Evolutionary conservation across 2,113 vertebrate species (phyloP).

Genomic region (Seriola dumerili): DNA sequence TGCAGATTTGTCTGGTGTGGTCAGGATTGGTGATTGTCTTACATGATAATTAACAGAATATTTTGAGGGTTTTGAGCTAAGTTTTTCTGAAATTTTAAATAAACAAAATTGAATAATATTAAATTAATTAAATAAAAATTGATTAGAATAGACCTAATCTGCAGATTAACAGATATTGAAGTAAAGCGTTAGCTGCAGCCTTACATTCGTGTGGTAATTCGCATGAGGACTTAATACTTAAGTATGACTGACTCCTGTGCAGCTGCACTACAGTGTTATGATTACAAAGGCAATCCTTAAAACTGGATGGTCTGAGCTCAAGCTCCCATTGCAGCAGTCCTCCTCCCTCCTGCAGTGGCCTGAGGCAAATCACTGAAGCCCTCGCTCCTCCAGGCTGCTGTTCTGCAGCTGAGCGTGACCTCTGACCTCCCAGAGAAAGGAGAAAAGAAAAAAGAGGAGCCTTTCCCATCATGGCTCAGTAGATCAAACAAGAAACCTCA

Average conservation of each 20-base stretch:
- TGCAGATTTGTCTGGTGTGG: too few relatives aligned
- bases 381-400: conserved; percentile 5
- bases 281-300: background rate
- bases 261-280: background rate
- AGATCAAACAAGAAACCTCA: conserved; percentile 52
- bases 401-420: conserved; percentile 47
- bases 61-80: background rate
- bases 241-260: background rate
- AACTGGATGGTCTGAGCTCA: conserved; percentile 8
- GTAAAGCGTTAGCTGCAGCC: background rate
- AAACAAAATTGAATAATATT: too few relatives aligned
- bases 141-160: background rate
- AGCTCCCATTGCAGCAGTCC: background rate
- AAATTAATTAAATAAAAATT: too few relatives aligned
- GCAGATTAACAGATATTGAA: background rate
- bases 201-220: background rate
- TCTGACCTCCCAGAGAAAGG: conserved; percentile 36
- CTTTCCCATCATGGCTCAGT: conserved; percentile 16
- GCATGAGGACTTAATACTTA: background rate
- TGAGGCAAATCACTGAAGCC: background rate
- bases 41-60: background rate
- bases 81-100: too few relatives aligned
- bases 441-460: conserved; percentile 4
- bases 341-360: conserved; percentile 25
- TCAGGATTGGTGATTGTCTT: background rate